Base-by-base conservation (phyloP, 1,140 invertebrate species). In the Capitella teleta region DNA sequence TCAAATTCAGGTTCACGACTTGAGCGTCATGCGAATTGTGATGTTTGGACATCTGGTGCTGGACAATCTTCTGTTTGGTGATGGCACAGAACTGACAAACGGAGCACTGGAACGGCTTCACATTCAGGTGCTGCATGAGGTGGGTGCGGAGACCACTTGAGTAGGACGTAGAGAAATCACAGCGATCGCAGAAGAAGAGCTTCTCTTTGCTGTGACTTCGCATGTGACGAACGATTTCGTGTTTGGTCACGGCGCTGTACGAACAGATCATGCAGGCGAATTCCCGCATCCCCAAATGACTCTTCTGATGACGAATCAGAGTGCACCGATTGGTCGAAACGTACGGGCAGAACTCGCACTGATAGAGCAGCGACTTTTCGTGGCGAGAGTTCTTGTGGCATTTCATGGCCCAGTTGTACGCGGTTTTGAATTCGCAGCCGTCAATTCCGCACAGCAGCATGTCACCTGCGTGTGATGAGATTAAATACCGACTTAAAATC, bases 41-140 rank as follows among this genome's bases (percentile, higher is more conserved):
- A n/a, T n/a, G n/a, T n/a, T n/a, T n/a, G n/a, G n/a, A n/a, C n/a
- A n/a, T n/a, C n/a, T n/a, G n/a, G n/a, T n/a, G n/a, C n/a, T n/a
- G n/a, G n/a, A n/a, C n/a, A n/a, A n/a, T n/a, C n/a, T n/a, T n/a
- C n/a, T n/a, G n/a, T n/a, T n/a, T n/a, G n/a, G n/a, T n/a, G n/a
- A n/a, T n/a, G n/a, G n/a, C n/a, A n/a, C n/a, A n/a, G n/a, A n/a
- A n/a, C n/a, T n/a, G n/a, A n/a, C 42, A 44, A 4, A 28, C 2
- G 18, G 42, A 44, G 23, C 42, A 44, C 42, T 44, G 42, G 19
- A 19, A 44, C 14, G 42, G 42, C 42, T 44, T 44, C 18, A 44
- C 25, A 10, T 26, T 26, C 6, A 23, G 21, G 42, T 44, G 42
- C 0, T 21, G 10, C 42, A 23, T 23, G 23, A 44, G 21, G 42